Evolutionary conservation across 1,140 invertebrate genomes (phyloP).

Genomic region (Drosophila asahinai): DNA sequence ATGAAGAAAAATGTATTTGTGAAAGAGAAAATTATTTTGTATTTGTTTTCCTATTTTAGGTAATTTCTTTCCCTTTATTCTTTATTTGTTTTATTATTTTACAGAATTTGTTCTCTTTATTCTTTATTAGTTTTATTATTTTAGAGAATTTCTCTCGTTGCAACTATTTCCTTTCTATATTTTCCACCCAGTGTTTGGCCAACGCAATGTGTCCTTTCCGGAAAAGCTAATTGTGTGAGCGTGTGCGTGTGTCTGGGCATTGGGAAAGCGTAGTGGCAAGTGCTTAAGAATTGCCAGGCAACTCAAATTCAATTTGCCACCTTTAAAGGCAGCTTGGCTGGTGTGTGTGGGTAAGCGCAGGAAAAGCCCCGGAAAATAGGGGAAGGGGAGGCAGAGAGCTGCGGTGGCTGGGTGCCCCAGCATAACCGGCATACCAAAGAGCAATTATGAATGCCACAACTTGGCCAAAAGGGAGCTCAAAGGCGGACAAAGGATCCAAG

Average conservation of each 20-base stretch:
- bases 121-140: no score
- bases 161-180: no score
- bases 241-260: neutral
- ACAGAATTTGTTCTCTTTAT: no score
- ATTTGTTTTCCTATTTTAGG: no score
- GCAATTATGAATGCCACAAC: slow-evolving; percentile 71
- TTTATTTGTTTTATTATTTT: no score
- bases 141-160: no score
- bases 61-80: no score
- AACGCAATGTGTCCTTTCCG: slow-evolving; percentile 4
- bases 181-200: neutral
- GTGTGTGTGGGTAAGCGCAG: neutral
- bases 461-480: slow-evolving; percentile 12
- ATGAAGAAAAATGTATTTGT: no score
- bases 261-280: slow-evolving; percentile 6
- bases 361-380: neutral
- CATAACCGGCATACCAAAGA: slow-evolving; percentile 48
- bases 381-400: neutral
- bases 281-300: slow-evolving; percentile 25
- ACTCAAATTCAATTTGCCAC: slow-evolving; percentile 62
- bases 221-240: slow-evolving; percentile 53
- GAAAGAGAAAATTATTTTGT: no score
- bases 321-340: slow-evolving; percentile 8
- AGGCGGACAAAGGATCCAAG: slow-evolving; percentile 11
- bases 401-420: neutral